These are phyloP conservation scores for Chymomyza costata DNA, from an alignment of 1,140 invertebrate genomes.

Conservation along the genomic window DNA sequence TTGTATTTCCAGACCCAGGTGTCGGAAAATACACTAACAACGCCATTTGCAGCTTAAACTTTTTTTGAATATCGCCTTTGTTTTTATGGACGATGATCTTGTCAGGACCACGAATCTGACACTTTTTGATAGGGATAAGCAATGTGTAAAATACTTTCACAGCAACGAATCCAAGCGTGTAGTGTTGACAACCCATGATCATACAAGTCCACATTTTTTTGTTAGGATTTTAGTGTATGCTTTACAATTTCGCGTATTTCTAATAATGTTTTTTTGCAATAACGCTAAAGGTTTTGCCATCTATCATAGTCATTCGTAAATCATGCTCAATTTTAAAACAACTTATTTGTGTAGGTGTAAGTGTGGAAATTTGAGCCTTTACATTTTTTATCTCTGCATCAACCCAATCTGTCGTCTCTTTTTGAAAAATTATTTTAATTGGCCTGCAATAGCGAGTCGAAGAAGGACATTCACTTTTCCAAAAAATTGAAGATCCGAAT, in stretches of 20 bases:
- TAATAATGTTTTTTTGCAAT: slow-evolving; percentile 11
- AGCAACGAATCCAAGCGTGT: slow-evolving; percentile 5
- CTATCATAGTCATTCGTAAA: slow-evolving; percentile 7
- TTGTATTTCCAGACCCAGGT: background rate
- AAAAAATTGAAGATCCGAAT: slow-evolving; percentile 15
- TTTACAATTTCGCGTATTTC: slow-evolving; percentile 15
- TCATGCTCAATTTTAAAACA: slow-evolving; percentile 4
- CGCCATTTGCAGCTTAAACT: background rate
- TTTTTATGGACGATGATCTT: background rate
- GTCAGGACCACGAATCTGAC: no score
- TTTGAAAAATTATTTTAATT: slow-evolving; percentile 12
- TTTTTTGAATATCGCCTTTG: background rate
- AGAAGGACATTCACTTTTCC: slow-evolving; percentile 18
- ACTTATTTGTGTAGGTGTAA: slow-evolving; percentile 6
- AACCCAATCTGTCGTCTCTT: slow-evolving; percentile 13
- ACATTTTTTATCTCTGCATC: slow-evolving; percentile 6
- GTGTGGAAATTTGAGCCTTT: slow-evolving; percentile 8
- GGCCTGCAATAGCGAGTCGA: slow-evolving; percentile 18
- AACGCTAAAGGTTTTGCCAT: slow-evolving; percentile 10
- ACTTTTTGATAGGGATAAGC: slow-evolving; percentile 7
- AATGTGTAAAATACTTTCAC: slow-evolving; percentile 5
- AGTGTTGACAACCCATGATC: slow-evolving; percentile 7
- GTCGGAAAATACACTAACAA: slow-evolving; percentile 3
- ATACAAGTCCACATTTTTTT: background rate
- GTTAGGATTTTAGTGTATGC: slow-evolving; percentile 8